Evolutionary conservation across 2,113 vertebrate species (phyloP).

Genomic region (Mus musculus): DNA sequence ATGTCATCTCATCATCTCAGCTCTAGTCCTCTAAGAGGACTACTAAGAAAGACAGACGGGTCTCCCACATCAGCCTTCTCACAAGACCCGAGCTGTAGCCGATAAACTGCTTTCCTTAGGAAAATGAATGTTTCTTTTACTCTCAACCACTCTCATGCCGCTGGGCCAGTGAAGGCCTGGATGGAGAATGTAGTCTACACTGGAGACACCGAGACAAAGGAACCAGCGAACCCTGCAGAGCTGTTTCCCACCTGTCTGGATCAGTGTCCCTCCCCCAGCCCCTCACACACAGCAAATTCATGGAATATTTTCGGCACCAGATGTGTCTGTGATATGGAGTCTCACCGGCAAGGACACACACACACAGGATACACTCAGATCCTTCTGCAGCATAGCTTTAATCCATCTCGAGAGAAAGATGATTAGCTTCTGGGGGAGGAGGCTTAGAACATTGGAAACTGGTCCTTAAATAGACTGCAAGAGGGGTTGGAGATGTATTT

Average conservation of each 20-base stretch:
- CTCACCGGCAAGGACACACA: too few species aligned
- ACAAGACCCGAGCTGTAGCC: too few species aligned
- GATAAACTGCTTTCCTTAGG: not conserved
- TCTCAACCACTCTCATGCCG: not conserved
- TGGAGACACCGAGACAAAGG: not conserved
- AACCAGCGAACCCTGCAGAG: not conserved
- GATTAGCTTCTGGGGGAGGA: too few species aligned
- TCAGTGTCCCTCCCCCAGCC: not conserved
- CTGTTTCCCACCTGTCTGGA: not conserved
- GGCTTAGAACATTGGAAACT: too few species aligned
- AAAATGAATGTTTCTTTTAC: not conserved
- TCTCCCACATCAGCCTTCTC: not conserved
- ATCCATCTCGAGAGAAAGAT: too few species aligned
- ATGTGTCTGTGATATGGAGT: too few species aligned
- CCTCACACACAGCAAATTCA: accelerated
- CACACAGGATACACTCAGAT: too few species aligned
- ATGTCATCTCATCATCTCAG: not conserved
- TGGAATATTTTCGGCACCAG: too few species aligned
- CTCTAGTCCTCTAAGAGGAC: not conserved
- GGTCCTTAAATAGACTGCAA: too few species aligned
- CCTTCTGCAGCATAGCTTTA: too few species aligned
- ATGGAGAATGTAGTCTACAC: not conserved
- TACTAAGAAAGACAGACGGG: not conserved
- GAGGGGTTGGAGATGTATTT: too few species aligned
- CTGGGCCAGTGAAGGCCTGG: not conserved